phyloP scores from a whole-genome alignment of 2,888 invertebrate species.

The Drosophila picticornis region DNA sequence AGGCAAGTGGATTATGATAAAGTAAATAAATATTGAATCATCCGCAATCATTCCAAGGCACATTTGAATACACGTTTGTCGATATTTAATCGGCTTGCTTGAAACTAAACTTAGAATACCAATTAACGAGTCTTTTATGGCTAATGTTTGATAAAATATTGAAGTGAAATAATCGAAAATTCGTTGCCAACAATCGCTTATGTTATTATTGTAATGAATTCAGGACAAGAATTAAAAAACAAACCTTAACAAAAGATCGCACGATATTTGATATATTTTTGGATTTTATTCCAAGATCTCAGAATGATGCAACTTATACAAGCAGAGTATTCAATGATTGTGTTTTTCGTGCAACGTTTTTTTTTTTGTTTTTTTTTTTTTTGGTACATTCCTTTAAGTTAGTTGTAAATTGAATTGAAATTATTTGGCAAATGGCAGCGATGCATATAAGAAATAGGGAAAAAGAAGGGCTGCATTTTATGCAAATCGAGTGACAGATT shows the following conservation, averaged over 20 bases:
- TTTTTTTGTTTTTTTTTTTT: neutral
- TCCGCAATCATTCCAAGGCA: neutral
- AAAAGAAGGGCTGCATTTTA: constrained; percentile 45
- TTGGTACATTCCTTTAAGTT: constrained; percentile 36
- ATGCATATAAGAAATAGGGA: constrained; percentile 1
- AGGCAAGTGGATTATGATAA: neutral
- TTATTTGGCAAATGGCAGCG: constrained; percentile 60
- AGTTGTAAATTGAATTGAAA: constrained; percentile 63
- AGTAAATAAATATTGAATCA: neutral
- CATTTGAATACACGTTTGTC: neutral
- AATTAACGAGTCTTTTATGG: neutral
- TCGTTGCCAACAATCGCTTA: no score
- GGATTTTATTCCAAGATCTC: neutral
- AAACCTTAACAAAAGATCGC: no score
- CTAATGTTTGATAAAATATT: neutral
- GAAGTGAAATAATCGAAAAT: neutral
- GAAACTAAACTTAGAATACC: neutral
- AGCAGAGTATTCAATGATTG: constrained; percentile 12
- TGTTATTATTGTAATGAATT: no score
- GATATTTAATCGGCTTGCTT: neutral
- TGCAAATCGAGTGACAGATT: constrained; percentile 66
- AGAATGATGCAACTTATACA: neutral
- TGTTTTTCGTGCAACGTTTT: neutral
- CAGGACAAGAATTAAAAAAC: no score
- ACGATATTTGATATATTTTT: neutral